phyloP scores from a whole-genome alignment of 1,140 invertebrate genomes.

The Bombus pascuorum region DNA sequence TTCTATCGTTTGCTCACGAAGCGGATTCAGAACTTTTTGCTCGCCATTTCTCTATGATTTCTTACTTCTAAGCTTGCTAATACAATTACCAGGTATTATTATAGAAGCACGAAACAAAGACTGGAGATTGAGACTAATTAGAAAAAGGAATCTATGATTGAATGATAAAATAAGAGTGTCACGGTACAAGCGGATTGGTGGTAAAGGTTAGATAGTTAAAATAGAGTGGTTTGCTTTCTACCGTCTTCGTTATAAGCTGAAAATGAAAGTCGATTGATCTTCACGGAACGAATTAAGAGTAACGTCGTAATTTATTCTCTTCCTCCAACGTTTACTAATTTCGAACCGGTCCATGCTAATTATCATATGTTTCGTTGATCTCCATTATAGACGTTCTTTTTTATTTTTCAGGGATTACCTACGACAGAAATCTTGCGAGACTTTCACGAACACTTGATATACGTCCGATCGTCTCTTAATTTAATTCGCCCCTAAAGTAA shows the following conservation, averaged over 20 bases:
- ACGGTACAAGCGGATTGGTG: background rate
- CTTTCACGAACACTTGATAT: too few relatives aligned
- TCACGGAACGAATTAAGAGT: conserved; percentile 28
- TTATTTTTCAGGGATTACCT: background rate
- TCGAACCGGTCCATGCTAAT: background rate
- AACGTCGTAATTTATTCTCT: conserved; percentile 51
- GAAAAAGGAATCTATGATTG: background rate
- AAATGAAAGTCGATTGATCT: conserved; percentile 9
- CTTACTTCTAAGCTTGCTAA: background rate
- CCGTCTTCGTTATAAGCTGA: background rate
- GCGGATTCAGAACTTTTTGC: too few relatives aligned
- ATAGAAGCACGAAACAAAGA: too few relatives aligned
- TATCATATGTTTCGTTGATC: too few relatives aligned
- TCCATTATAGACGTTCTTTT: background rate
- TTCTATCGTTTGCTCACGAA: too few relatives aligned
- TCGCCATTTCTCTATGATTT: background rate
- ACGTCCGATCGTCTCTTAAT: background rate
- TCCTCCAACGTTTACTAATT: conserved; percentile 27
- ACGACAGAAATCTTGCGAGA: too few relatives aligned
- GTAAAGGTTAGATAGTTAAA: background rate
- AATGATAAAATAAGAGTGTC: background rate
- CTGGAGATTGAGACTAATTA: too few relatives aligned
- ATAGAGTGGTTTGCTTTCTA: background rate
- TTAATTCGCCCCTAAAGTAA: background rate
- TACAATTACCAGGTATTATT: background rate